Evolutionary conservation across 2,888 invertebrate genomes (phyloP).

Genomic region (Tetragonula carbonaria): DNA sequence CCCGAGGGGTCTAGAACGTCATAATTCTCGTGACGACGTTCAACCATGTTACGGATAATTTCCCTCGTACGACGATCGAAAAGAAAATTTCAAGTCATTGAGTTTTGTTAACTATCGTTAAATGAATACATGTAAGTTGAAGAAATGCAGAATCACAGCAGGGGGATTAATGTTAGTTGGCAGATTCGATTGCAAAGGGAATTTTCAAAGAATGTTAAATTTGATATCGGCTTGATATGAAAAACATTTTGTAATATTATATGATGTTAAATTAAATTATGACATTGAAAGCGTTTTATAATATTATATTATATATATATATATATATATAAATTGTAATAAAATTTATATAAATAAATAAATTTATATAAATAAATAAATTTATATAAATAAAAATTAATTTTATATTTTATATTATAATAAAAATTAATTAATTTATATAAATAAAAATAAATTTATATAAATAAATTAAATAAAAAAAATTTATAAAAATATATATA

Average conservation of each 20-base stretch:
- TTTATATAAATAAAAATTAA: too few relatives aligned
- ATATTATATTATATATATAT: too few relatives aligned
- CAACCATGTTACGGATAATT: conserved; percentile 24
- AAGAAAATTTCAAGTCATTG: conserved; percentile 39
- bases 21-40: conserved; percentile 39
- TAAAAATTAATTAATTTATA: too few relatives aligned
- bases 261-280: too few relatives aligned
- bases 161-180: neutral
- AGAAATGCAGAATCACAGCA: neutral
- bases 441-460: too few relatives aligned
- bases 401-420: too few relatives aligned
- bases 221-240: neutral
- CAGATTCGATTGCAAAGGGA: neutral
- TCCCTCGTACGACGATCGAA: conserved; percentile 6
- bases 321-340: too few relatives aligned
- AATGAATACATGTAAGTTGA: neutral
- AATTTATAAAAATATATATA: too few relatives aligned
- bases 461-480: too few relatives aligned
- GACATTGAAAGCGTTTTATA: too few relatives aligned
- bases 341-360: too few relatives aligned
- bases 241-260: neutral
- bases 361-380: too few relatives aligned
- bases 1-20: conserved; percentile 21
- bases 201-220: neutral
- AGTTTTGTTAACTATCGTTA: neutral